A percentile compares a stretch with the other conserved stretches of the same genome.
These are phyloP conservation scores for Halocynthia roretzi DNA, from an alignment of 23 tunicate species.

Conservation along the genomic window DNA sequence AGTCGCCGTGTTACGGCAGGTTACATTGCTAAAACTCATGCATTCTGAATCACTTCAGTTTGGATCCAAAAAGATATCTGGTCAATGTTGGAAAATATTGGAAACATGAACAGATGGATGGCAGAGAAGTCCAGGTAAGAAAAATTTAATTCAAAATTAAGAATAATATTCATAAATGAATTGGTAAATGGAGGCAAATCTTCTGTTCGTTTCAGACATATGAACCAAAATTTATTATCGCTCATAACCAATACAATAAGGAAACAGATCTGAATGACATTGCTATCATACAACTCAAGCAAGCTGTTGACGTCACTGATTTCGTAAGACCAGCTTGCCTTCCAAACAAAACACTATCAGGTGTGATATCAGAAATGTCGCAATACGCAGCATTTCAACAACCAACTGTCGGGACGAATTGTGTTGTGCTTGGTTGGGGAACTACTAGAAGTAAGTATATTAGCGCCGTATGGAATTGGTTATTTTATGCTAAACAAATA, in stretches of 20 bases:
- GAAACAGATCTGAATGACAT: slow-evolving; percentile 58
- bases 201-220: slow-evolving; percentile 26
- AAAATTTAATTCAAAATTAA: background rate
- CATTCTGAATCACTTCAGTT: background rate
- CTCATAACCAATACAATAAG: slow-evolving; percentile 64
- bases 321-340: slow-evolving; percentile 71
- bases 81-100: slow-evolving; percentile 74
- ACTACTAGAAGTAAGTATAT: slow-evolving; percentile 49
- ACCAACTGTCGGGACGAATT: slow-evolving; percentile 38
- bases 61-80: slow-evolving; percentile 8
- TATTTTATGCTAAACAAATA: too few relatives aligned
- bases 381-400: slow-evolving; percentile 3
- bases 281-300: slow-evolving; percentile 54
- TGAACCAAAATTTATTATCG: slow-evolving; percentile 50
- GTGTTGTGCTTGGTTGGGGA: slow-evolving; percentile 84
- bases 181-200: too few relatives aligned
- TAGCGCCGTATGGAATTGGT: background rate
- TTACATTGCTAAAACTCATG: background rate
- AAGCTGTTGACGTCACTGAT: slow-evolving; percentile 39
- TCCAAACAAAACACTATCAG: slow-evolving; percentile 26
- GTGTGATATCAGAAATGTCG: background rate
- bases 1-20: background rate
- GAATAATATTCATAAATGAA: too few relatives aligned
- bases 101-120: slow-evolving; percentile 66
- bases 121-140: slow-evolving; percentile 59